Evolutionary conservation across 2,113 vertebrate genomes (phyloP).

Genomic region (Python bivittatus): DNA sequence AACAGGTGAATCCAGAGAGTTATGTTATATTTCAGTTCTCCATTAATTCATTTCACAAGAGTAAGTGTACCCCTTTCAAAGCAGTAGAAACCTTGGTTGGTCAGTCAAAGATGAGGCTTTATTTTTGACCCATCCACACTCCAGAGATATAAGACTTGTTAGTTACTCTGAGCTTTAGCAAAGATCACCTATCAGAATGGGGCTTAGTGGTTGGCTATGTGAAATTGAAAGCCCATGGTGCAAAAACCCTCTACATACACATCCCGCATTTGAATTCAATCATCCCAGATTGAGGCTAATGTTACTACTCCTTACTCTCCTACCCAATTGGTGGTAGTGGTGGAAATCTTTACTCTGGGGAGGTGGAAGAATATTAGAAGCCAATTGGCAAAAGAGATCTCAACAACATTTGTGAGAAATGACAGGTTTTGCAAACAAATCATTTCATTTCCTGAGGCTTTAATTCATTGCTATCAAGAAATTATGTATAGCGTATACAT

Average conservation of each 20-base stretch:
- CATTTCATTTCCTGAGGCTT: background rate
- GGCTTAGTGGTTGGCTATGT: background rate
- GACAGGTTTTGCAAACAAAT: background rate
- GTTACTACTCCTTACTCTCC: background rate
- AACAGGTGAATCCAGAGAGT: background rate
- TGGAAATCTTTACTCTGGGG: background rate
- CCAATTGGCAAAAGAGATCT: background rate
- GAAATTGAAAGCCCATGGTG: background rate
- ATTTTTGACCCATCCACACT: background rate
- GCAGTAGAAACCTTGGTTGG: background rate
- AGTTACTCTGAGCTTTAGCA: background rate
- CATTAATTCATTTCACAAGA: background rate
- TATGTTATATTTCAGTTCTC: background rate
- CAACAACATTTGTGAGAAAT: background rate
- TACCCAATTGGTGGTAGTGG: background rate
- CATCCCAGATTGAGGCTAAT: background rate
- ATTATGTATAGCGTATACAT: background rate
- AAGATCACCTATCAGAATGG: background rate
- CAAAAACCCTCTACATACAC: background rate
- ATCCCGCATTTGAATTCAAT: background rate
- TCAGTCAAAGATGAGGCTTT: background rate
- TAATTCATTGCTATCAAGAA: background rate
- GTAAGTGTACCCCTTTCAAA: background rate
- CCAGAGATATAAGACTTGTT: background rate
- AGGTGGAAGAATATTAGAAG: background rate